Base-by-base conservation (phyloP, 2,113 vertebrate species). In the Myotis lucifugus region DNA sequence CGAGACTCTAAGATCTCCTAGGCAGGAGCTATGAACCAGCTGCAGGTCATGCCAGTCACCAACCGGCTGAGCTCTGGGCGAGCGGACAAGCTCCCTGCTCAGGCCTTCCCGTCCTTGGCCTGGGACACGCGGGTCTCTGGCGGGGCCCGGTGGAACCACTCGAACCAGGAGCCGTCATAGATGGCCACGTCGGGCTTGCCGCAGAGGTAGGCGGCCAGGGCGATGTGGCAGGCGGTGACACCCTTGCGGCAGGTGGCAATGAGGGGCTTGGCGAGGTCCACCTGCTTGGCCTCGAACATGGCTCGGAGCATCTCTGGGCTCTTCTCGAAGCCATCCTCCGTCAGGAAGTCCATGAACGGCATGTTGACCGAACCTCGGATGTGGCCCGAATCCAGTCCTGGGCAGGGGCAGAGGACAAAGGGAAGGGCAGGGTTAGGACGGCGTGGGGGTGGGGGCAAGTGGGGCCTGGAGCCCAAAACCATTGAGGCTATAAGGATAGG, bases 81-180 rank as follows among this genome's bases (percentile, higher is more conserved):
- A 14, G 9, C 1, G 4, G 23, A 37, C 52, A 81, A 23, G 18
- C 8, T 27, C 23, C 0, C 4, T 6, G 32, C 93, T 97, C 97
- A 98, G 66, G 96, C 98, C 94, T 97, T 98, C 84, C 40, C 87
- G 3, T 96, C 95, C 74, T 98, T 98, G 82, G 96, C 46, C 96
- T 99, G 99, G 0, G 99, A 99, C 92, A 99, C 97, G 13, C 99
- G 97, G 34, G 98, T 97, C 79, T 99, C 98, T 0, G 99, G 98
- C 0, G 98, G 98, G 0, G 99, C 99, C 56, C 98, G 98, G 92
- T 96, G 98, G 96, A 99, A 99, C 99, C 99, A 99, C 94, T 99
- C 99, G 0, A 97, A 97, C 99, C 99, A 99, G 91, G 99, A 99
- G 15, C 99, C 99, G 0, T 99, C 99, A 0, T 99, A 99, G 76